A percentile compares a stretch with the other conserved stretches of the same genome.
phyloP scores from a whole-genome alignment of 92 coral and sea anemone species.

The Phenganax marumi region DNA sequence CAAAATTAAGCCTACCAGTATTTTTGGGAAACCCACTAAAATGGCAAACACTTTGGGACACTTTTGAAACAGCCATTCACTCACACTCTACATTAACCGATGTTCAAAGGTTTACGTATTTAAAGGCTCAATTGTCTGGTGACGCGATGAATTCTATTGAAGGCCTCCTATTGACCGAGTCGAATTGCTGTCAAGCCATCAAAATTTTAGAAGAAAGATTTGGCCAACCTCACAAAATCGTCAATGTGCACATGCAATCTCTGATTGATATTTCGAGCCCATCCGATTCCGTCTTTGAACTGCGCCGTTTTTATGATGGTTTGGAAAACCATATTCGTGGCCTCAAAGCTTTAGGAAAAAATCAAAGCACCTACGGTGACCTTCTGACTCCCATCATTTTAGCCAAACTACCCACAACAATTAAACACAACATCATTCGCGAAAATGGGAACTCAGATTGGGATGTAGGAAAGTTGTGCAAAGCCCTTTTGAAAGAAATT shows the following conservation, averaged over 20 bases:
- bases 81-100: constrained; percentile 26
- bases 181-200: constrained; percentile 37
- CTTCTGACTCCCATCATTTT: constrained; percentile 42
- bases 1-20: constrained; percentile 48
- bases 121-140: too few relatives aligned
- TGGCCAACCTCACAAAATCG: constrained; percentile 39
- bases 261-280: constrained; percentile 32
- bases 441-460: constrained; percentile 44
- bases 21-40: constrained; percentile 49
- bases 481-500: neutral
- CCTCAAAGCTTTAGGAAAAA: constrained; percentile 39
- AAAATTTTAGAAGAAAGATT: constrained; percentile 41
- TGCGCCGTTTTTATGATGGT: constrained; percentile 42
- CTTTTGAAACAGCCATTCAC: constrained; percentile 45
- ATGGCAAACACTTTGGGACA: constrained; percentile 52
- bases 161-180: constrained; percentile 37
- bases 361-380: constrained; percentile 44
- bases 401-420: constrained; percentile 32
- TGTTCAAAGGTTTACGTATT: constrained; percentile 45
- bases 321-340: too few relatives aligned
- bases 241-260: constrained; percentile 41
- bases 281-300: constrained; percentile 1
- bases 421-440: constrained; percentile 36
- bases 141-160: constrained; percentile 46
- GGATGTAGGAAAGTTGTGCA: constrained; percentile 12